Conservation (phyloP, 2,113 vertebrate genomes). For the Alethe castanea region DNA sequence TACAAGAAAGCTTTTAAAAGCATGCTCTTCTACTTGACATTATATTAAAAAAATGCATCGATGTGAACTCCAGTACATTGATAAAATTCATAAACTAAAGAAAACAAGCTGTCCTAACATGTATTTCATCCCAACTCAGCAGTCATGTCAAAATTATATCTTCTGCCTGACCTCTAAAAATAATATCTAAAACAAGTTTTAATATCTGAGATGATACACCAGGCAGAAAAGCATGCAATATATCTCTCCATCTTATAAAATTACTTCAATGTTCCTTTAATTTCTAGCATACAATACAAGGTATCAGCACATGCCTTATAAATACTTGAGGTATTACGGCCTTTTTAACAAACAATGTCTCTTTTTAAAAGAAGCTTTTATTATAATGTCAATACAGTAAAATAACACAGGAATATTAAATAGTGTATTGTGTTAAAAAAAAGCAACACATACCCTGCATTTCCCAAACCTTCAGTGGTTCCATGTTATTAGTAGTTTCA, state of each 20-base stretch:
- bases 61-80: background rate
- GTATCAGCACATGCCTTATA: background rate
- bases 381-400: background rate
- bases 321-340: background rate
- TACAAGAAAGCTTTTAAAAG: background rate
- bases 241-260: background rate
- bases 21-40: background rate
- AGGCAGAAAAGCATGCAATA: background rate
- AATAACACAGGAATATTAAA: background rate
- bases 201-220: background rate
- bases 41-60: background rate
- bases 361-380: background rate
- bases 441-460: slow-evolving; percentile 82
- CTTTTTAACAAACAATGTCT: background rate
- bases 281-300: background rate
- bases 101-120: background rate
- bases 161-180: background rate
- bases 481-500: slow-evolving; percentile 87
- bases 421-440: background rate
- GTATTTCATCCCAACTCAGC: background rate
- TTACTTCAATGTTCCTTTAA: background rate
- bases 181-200: background rate
- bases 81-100: background rate
- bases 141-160: background rate
- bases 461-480: slow-evolving; percentile 94